Base-by-base conservation (phyloP, 2,888 invertebrate genomes). In the Pecten maximus region DNA sequence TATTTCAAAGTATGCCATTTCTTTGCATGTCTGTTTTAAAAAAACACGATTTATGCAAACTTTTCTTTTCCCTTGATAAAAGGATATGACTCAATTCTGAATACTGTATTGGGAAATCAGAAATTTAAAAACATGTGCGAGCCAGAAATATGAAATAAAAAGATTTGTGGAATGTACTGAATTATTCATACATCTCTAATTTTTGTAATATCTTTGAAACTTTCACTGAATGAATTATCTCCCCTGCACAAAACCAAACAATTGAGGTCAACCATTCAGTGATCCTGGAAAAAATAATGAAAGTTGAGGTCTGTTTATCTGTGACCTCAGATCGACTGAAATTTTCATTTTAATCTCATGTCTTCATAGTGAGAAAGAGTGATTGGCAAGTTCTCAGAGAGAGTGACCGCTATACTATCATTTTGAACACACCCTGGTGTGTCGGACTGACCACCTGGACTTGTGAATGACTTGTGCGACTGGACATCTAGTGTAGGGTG, bases 211-310 rank as follows among this genome's bases (percentile, higher is more conserved):
- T 60, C 60, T n/a, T 60, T 60, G 60, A 23, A 60, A 60, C 60
- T 60, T 60, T 60, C 60, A n/a, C 60, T 60, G 35, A 74, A 74
- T 74, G 74, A 74, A 35, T 74, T 74, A 35, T 74, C 74, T 74
- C 74, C 74, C 74, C 35, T 74, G 28, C 28, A 1, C 35, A 74
- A 23, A 74, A 74, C 74, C 74, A 74, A 35, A 74, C 74, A 35
- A 74, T 35, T 35, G 15, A 35, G 35, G 74, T 74, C 74, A 74
- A 19, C 74, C 28, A 35, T 74, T 74, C 35, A 12, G 35, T 28
- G 35, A 35, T 1, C 74, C 35, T 35, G 28, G 23, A 74, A 74
- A 74, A 35, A 16, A 35, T 74, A 74, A 35, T 35, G 74, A 35
- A 74, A 74, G 74, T 74, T 2, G 35, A 35, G 8, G 35, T 74